A percentile compares a stretch with the other conserved stretches of the same genome.
Evolutionary conservation across 2,113 vertebrate genomes (phyloP).

Genomic region (Xerus inauris): DNA sequence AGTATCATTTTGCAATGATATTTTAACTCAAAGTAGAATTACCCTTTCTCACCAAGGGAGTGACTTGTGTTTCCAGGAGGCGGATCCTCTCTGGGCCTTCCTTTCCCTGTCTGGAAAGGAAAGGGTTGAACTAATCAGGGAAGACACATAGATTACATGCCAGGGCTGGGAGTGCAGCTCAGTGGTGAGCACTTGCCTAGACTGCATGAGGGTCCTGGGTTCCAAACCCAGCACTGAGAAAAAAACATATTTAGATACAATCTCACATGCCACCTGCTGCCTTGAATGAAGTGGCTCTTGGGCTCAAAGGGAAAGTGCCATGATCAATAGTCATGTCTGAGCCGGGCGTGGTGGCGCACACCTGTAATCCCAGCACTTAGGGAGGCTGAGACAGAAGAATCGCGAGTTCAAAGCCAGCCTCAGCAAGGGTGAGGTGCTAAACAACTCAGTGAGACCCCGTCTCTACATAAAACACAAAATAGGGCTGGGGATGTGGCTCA

Average conservation of each 20-base stretch:
- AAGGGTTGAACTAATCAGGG: not conserved
- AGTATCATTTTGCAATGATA: not conserved
- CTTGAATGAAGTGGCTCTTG: not conserved
- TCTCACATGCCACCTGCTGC: not conserved
- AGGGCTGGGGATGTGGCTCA: too few species aligned
- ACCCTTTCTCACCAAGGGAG: not conserved
- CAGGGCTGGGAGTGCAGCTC: not conserved
- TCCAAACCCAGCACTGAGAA: too few species aligned
- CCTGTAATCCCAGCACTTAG: not conserved
- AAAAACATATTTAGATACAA: not conserved
- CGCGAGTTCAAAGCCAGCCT: not conserved
- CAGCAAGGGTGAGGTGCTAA: too few species aligned
- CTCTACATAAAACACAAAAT: too few species aligned
- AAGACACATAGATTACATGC: not conserved
- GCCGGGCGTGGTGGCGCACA: not conserved
- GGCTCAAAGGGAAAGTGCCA: not conserved
- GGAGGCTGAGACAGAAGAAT: too few species aligned
- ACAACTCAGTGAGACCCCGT: too few species aligned
- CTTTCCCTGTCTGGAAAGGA: slow-evolving; percentile 31
- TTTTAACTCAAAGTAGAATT: not conserved
- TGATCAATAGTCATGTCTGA: not conserved
- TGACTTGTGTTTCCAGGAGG: not conserved
- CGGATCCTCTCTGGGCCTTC: not conserved
- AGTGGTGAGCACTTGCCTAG: not conserved
- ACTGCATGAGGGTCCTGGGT: too few species aligned